These are phyloP conservation scores for Bos taurus DNA, from an alignment of 2,113 vertebrate genomes.

Conservation along the genomic window DNA sequence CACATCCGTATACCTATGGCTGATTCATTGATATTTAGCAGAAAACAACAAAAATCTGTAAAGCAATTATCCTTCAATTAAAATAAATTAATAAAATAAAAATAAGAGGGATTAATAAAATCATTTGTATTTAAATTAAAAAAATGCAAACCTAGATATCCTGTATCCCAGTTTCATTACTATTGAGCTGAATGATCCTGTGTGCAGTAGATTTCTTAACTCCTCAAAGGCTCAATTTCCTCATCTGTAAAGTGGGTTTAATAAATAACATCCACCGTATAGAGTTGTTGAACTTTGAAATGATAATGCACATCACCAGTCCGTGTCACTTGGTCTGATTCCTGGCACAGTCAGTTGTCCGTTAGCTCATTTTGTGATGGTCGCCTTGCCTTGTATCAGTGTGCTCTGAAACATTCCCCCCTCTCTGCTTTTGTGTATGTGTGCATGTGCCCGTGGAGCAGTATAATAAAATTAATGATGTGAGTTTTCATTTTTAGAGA, in stretches of 20 bases:
- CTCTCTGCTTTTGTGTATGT: neutral
- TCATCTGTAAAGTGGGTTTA: neutral
- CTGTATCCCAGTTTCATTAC: neutral
- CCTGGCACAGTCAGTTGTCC: neutral
- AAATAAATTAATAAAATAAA: neutral
- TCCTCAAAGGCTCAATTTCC: neutral
- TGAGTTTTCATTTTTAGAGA: neutral
- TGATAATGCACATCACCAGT: neutral
- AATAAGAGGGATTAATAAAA: neutral
- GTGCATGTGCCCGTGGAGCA: neutral
- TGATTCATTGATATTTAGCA: neutral
- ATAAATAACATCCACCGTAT: neutral
- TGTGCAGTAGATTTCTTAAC: neutral
- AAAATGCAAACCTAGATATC: neutral
- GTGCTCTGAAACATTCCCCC: neutral
- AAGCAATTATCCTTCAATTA: neutral
- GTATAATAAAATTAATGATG: neutral
- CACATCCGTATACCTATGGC: neutral
- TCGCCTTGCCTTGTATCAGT: neutral
- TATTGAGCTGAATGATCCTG: neutral
- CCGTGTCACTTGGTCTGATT: neutral
- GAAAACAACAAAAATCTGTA: neutral
- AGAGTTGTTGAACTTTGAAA: conserved; percentile 4
- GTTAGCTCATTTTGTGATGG: neutral
- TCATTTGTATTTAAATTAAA: neutral